Evolutionary conservation across 2,888 invertebrate genomes (phyloP), one percentile per base, ranked within the genome.

Genomic region (Endotricha flammealis): DNA sequence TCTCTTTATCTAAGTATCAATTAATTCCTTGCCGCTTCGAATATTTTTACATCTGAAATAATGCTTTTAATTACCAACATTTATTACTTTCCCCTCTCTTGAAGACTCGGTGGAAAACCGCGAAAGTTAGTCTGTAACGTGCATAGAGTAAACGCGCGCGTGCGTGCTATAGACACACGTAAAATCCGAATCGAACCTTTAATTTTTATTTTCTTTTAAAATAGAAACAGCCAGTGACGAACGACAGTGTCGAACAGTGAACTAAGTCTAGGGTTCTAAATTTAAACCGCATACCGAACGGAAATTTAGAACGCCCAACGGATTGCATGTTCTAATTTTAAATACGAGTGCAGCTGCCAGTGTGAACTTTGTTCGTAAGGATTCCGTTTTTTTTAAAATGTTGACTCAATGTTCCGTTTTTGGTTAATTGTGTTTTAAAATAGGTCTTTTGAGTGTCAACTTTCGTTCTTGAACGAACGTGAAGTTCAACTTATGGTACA

Each of bases 251-350:
- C 75, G 81, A 78, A 76, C 72, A 65, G 77, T 76, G 76, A 78
- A 80, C 80, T 78, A 77, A 78, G 73, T 74, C 77, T 74, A 66
- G 63, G 54, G 72, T 66, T 76, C 80, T 83, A 81, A 71, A 71
- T 80, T 69, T 83, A 81, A 71, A 67, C 70, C 64, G 68, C 80
- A 78, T 81, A 72, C 79, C 79, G 74, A 75, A 74, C 73, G 64
- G 74, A 80, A 72, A 85, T 83, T 79, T 85, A 79, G 83, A 79
- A 67, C 85, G 64, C 66, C 73, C 72, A 76, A 78, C 79, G 77
- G 73, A 80, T 77, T 80, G 79, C 79, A 71, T 61, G 74, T 67
- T 72, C 80, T 80, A 78, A 67, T 67, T 79, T 73, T 79, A 76
- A 71, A 64, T 49, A 51, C 60, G 64, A 73, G 63, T 77, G 82